Base-by-base conservation (phyloP, 2,797 vertebrate species). In the Muscicapa striata region DNA sequence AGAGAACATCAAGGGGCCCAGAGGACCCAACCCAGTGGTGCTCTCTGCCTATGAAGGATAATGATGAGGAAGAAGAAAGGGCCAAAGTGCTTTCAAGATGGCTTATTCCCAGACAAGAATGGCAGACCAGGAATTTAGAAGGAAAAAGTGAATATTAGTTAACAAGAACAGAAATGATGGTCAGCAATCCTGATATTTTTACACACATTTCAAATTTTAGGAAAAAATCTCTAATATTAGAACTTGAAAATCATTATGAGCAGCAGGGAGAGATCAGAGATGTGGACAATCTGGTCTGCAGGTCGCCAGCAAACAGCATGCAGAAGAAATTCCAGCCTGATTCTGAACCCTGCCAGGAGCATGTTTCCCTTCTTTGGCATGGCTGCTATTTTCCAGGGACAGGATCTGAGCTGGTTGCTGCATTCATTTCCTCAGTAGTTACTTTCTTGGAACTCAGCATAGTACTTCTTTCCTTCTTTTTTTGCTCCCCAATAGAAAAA, bases 371-470 rank as follows among this genome's bases (percentile, higher is more conserved):
- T 10, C 4, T 7, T 36, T 74, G 62, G 46, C 63, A 81, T 2
- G 6, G 64, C 48, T 61, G 30, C 16, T 78, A 20, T 80, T 95
- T 93, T 96, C 85, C 70, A 89, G 91, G 67, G 63, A 77, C 7
- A 38, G 54, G 70, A 82, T 63, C 8, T 0, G 1, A 85, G 46
- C 32, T 6, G 2, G 74, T 63, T 7, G 4, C 67, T 61, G 70
- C 66, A 49, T 10, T 94, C 51, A 75, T 96, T 92, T 95, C 79
- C 92, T 72, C 76, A 63, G 58, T 27, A 86, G 89, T 80, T 81
- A 67, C 72, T 91, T 94, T 88, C 87, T 75, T 91, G 89, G 94
- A 95, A 92, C 59, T 86, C 84, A 63, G 54, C 18, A 41, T 10
- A 89, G 34, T 66, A 81, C 61, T 94, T 85, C 32, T 89, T 89